phyloP scores from a whole-genome alignment of 2,797 vertebrate genomes.

The Okamejei kenojei region DNA sequence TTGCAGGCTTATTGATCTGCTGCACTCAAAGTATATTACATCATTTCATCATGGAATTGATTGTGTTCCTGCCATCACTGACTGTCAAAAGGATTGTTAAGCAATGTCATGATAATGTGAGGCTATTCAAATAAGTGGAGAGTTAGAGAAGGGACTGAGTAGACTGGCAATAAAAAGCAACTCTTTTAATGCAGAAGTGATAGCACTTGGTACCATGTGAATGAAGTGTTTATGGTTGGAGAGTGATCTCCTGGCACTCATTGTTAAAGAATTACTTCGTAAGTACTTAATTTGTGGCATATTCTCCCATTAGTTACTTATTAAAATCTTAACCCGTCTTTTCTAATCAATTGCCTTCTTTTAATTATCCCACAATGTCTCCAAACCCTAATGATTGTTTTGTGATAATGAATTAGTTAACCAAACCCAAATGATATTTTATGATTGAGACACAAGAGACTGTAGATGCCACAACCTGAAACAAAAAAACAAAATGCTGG shows the following conservation, averaged over 20 bases:
- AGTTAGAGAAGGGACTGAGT: no score
- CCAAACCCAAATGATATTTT: no score
- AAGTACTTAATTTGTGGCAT: conserved; percentile 19
- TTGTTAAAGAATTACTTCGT: background rate
- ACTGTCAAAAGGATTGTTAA: background rate
- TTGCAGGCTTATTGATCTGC: background rate
- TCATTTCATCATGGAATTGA: background rate
- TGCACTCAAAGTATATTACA: background rate
- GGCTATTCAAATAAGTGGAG: background rate
- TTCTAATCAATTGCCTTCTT: background rate
- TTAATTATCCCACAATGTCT: conserved; percentile 2
- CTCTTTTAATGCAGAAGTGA: background rate
- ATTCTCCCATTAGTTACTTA: background rate
- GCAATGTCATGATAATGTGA: background rate
- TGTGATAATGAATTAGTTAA: conserved; percentile 4
- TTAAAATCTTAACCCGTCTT: background rate
- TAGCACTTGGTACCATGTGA: background rate
- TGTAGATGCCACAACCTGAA: no score
- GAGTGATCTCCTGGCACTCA: background rate
- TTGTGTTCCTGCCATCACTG: background rate
- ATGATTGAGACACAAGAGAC: no score
- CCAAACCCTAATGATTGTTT: background rate
- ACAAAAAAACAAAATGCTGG: no score
- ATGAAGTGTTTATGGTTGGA: background rate
- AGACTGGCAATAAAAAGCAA: background rate